Percentiles rank a stretch among this genome's conserved stretches.
Evolutionary conservation across 2,113 vertebrate genomes (phyloP).

Genomic region (Callipepla californica): DNA sequence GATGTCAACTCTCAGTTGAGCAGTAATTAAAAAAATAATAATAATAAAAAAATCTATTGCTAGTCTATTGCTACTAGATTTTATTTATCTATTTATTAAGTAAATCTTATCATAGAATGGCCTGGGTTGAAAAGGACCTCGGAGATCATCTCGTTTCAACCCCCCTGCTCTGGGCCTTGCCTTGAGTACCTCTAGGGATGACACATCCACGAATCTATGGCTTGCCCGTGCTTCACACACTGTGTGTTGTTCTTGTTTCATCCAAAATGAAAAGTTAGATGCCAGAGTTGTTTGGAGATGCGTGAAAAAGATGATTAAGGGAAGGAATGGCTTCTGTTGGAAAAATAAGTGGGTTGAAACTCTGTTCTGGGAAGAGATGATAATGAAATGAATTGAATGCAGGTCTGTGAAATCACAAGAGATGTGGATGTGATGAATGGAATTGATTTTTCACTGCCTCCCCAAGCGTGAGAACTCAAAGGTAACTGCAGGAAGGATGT

Average conservation of each 20-base stretch:
- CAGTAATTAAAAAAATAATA: neutral
- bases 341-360: neutral
- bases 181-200: too few relatives aligned
- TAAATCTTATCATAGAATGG: too few relatives aligned
- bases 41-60: neutral
- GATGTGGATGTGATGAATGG: accelerated
- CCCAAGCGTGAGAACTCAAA: neutral
- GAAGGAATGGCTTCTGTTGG: neutral
- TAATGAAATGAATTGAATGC: neutral
- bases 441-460: neutral
- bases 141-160: too few relatives aligned
- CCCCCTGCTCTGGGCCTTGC: too few relatives aligned
- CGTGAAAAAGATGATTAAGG: neutral
- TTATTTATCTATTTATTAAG: too few relatives aligned
- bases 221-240: neutral
- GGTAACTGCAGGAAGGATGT: neutral
- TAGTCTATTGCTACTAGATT: neutral
- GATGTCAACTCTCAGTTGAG: neutral
- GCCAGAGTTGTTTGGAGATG: neutral
- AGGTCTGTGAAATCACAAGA: neutral
- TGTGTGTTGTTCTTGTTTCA: neutral
- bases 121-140: too few relatives aligned
- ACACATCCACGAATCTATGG: neutral
- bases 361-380: neutral
- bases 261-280: too few relatives aligned